A percentile compares a stretch with the other conserved stretches of the same genome.
phyloP scores from a whole-genome alignment of 2,113 vertebrate species.

The Lanius ludovicianus region DNA sequence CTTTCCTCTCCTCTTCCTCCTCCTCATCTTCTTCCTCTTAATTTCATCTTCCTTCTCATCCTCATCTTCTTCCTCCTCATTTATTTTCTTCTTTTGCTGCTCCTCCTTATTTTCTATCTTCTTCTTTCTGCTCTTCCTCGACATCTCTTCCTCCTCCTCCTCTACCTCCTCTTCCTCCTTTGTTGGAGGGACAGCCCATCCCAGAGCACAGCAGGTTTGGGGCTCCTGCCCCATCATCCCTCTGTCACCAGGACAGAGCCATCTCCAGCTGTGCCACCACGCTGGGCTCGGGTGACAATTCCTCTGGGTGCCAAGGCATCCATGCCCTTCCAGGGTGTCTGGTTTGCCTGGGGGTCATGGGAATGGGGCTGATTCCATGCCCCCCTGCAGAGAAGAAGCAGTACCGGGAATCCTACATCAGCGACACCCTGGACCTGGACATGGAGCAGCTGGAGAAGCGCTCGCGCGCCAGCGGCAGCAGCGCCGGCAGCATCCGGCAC shows the following conservation, averaged over 20 bases:
- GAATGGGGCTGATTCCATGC: accelerated
- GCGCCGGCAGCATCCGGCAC: conserved; percentile 83
- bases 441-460: conserved; percentile 95
- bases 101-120: not conserved
- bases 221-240: not conserved
- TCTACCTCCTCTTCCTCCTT: not conserved
- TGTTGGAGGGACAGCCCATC: not conserved
- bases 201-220: not conserved
- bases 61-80: accelerated
- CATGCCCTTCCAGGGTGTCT: accelerated
- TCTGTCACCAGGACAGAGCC: accelerated
- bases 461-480: conserved; percentile 93
- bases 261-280: not conserved
- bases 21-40: not conserved
- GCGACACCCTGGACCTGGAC: conserved; percentile 93
- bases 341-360: accelerated
- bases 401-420: conserved; percentile 98
- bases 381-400: conserved; percentile 90
- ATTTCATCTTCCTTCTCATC: no score
- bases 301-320: accelerated
- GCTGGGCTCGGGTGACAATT: accelerated
- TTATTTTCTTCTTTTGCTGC: not conserved
- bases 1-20: not conserved
- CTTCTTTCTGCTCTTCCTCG: not conserved
- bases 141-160: not conserved